Evolutionary conservation across 2,797 vertebrate species (phyloP).

Genomic region (Oceanodroma leucorhoa): DNA sequence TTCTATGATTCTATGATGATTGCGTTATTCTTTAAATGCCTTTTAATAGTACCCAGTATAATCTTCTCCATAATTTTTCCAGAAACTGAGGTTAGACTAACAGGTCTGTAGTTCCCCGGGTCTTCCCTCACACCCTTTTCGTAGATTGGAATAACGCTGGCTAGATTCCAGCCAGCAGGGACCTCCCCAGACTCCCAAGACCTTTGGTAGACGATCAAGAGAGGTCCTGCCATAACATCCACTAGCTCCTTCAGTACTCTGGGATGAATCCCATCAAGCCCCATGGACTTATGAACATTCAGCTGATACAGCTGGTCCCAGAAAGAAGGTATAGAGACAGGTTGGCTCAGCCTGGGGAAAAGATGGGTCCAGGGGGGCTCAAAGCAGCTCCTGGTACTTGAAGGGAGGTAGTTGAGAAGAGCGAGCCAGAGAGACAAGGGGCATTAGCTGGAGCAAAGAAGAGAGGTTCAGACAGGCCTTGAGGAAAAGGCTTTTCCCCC

Average conservation of each 20-base stretch:
- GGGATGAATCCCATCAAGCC: neutral
- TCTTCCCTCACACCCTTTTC: neutral
- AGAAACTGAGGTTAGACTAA: neutral
- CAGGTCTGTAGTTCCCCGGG: neutral
- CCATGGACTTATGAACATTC: neutral
- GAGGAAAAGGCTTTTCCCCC: neutral
- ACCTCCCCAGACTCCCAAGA: neutral
- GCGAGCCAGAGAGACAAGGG: neutral
- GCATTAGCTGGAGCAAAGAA: neutral
- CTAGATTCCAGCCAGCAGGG: neutral
- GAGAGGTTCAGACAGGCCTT: neutral
- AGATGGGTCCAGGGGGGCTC: neutral
- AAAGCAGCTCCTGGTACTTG: neutral
- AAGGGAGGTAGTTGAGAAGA: neutral
- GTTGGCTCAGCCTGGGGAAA: neutral
- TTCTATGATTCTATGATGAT: too few species aligned
- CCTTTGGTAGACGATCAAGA: neutral
- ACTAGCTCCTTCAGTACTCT: neutral
- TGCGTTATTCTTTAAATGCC: neutral
- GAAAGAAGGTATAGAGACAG: neutral
- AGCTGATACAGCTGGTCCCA: neutral
- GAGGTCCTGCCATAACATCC: neutral
- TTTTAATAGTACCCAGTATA: neutral
- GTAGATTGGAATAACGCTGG: neutral
- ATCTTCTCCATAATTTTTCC: neutral